Evolutionary conservation across 2,888 invertebrate genomes (phyloP).

Genomic region (Altica lythri): DNA sequence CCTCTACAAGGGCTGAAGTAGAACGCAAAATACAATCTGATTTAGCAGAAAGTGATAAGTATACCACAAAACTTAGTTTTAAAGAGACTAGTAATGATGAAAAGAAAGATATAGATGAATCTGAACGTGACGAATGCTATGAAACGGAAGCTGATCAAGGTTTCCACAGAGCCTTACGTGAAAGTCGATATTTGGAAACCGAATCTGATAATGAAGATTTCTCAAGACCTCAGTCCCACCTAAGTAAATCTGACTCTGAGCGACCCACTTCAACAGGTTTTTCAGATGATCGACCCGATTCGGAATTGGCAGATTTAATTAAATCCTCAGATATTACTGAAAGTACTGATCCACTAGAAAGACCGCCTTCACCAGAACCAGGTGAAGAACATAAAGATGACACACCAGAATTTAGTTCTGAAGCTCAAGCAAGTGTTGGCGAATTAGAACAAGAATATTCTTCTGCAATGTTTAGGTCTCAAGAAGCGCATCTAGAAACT

Average conservation of each 20-base stretch:
- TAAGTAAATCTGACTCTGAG: slow-evolving; percentile 54
- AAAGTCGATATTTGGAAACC: slow-evolving; percentile 51
- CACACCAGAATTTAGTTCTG: slow-evolving; percentile 52
- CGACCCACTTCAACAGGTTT: slow-evolving; percentile 52
- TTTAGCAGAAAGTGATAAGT: slow-evolving; percentile 55
- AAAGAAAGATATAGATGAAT: slow-evolving; percentile 58
- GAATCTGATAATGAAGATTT: slow-evolving; percentile 46
- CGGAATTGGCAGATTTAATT: slow-evolving; percentile 54
- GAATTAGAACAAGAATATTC: slow-evolving; percentile 56
- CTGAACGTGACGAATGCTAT: slow-evolving; percentile 53
- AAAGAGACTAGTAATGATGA: slow-evolving; percentile 58
- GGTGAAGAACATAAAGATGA: slow-evolving; percentile 55
- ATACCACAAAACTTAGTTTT: slow-evolving; percentile 49
- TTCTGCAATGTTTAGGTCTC: slow-evolving; percentile 48
- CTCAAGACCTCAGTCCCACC: slow-evolving; percentile 46
- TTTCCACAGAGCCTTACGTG: slow-evolving; percentile 54
- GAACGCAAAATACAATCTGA: slow-evolving; percentile 48
- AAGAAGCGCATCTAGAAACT: slow-evolving; percentile 43
- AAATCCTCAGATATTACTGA: slow-evolving; percentile 53
- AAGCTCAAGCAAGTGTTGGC: slow-evolving; percentile 52
- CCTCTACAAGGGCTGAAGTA: slow-evolving; percentile 39
- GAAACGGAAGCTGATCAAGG: slow-evolving; percentile 59
- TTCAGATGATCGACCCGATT: slow-evolving; percentile 54
- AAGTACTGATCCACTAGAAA: slow-evolving; percentile 58
- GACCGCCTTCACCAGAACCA: slow-evolving; percentile 61